Conservation (phyloP, 2,113 vertebrate genomes). For the Megaceryle maxima region DNA sequence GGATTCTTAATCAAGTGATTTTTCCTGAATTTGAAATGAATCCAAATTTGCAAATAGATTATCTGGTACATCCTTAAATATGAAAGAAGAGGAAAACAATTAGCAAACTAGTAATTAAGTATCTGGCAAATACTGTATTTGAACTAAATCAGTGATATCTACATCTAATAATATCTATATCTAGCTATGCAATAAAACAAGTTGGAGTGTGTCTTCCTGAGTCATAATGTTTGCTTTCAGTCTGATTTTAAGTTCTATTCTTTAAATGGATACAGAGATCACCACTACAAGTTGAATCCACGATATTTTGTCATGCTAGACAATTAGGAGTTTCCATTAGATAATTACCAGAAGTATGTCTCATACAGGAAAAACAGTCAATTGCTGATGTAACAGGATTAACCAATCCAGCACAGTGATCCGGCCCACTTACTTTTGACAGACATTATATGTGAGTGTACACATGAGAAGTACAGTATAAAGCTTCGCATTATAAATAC, state of each 20-base stretch:
- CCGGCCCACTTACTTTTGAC: constrained; percentile 72
- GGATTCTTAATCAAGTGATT: constrained; percentile 13
- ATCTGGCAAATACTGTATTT: constrained; percentile 56
- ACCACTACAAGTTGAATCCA: constrained; percentile 58
- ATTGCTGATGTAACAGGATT: constrained; percentile 76
- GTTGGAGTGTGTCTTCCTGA: constrained; percentile 55
- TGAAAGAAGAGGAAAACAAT: constrained; percentile 44
- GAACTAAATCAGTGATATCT: constrained; percentile 50
- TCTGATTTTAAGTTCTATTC: constrained; percentile 51
- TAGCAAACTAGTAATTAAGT: constrained; percentile 58
- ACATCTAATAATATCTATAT: constrained; percentile 33
- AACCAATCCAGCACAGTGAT: constrained; percentile 77
- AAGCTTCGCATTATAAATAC: constrained; percentile 76
- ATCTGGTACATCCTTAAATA: constrained; percentile 20
- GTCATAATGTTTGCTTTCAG: constrained; percentile 45
- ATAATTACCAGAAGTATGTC: constrained; percentile 79
- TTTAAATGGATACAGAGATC: constrained; percentile 63
- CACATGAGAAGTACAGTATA: constrained; percentile 78
- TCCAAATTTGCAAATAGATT: constrained; percentile 50
- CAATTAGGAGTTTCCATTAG: constrained; percentile 79
- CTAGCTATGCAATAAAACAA: constrained; percentile 29
- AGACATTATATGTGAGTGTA: constrained; percentile 72
- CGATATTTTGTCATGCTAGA: constrained; percentile 68
- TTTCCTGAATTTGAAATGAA: constrained; percentile 33
- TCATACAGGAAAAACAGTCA: constrained; percentile 82